A percentile compares a stretch with the other conserved stretches of the same genome.
These are phyloP conservation scores for Phymanthus crucifer DNA, from an alignment of 92 coral and sea anemone genomes.

Conservation along the genomic window DNA sequence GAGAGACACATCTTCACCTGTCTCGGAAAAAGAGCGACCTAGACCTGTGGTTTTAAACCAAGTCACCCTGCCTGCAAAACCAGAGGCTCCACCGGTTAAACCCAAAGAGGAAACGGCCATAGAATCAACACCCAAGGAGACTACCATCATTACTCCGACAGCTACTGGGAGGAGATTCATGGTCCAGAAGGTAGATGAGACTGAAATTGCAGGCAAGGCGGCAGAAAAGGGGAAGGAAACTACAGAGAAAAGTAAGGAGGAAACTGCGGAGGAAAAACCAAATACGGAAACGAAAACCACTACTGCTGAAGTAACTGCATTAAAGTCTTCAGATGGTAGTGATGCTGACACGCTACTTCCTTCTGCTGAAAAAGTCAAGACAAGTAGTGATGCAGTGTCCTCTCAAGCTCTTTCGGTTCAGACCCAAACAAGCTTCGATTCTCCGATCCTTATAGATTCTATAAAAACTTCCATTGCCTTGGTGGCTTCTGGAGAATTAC, in stretches of 20 bases:
- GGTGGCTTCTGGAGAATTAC: neutral
- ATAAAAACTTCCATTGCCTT: neutral
- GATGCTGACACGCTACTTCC: neutral
- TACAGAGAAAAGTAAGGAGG: neutral
- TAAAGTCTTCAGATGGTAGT: neutral
- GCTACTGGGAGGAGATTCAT: constrained; percentile 41
- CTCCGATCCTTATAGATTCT: neutral
- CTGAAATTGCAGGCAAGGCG: constrained; percentile 4
- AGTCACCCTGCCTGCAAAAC: constrained; percentile 26
- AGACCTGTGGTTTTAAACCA: constrained; percentile 64
- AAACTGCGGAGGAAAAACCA: neutral
- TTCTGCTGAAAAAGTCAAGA: neutral
- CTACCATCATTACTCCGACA: constrained; percentile 11
- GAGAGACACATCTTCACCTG: neutral
- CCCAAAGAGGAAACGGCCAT: neutral
- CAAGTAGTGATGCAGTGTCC: neutral
- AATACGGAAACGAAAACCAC: neutral
- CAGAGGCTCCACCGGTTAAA: neutral
- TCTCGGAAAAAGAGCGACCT: constrained; percentile 39
- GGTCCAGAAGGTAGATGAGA: constrained; percentile 61
- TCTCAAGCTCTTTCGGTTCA: constrained; percentile 50
- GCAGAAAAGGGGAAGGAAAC: constrained; percentile 1
- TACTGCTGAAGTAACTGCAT: neutral
- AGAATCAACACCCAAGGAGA: neutral
- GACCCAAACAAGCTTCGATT: constrained; percentile 65